Evolutionary conservation across 2,797 vertebrate genomes (phyloP).

Genomic region (Diplodus sargus): DNA sequence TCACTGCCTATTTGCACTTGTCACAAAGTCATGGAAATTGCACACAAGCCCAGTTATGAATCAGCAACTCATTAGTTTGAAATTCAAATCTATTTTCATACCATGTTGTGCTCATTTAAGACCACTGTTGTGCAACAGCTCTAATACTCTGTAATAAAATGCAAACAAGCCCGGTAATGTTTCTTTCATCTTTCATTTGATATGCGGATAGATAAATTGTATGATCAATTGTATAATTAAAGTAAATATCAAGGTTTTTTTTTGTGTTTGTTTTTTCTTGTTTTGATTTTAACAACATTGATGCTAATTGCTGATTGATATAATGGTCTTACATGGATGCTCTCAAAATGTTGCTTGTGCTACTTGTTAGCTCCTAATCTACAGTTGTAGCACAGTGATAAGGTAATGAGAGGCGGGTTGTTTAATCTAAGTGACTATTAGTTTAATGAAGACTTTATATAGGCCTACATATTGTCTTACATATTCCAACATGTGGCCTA

Average conservation of each 20-base stretch:
- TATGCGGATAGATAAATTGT: constrained; percentile 56
- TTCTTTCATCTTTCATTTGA: constrained; percentile 69
- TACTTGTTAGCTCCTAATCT: constrained; percentile 67
- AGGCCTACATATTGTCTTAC: neutral
- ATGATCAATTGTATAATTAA: constrained; percentile 70
- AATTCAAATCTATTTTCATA: constrained; percentile 69
- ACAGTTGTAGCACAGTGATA: constrained; percentile 58
- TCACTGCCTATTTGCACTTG: constrained; percentile 50
- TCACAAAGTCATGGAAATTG: constrained; percentile 48
- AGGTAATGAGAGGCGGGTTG: constrained; percentile 59
- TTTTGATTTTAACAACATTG: constrained; percentile 59
- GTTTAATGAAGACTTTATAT: constrained; percentile 47
- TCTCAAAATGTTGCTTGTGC: constrained; percentile 56
- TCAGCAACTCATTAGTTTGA: constrained; percentile 69
- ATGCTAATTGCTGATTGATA: constrained; percentile 75
- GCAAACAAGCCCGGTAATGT: constrained; percentile 71
- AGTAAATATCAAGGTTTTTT: constrained; percentile 60
- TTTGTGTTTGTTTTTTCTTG: constrained; percentile 20
- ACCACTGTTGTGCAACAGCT: constrained; percentile 67
- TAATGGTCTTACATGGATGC: constrained; percentile 71
- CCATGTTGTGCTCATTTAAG: constrained; percentile 71
- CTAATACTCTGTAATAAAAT: constrained; percentile 68
- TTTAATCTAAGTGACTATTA: constrained; percentile 53
- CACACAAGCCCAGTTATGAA: constrained; percentile 55
- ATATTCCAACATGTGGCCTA: neutral